Evolutionary conservation across 2,888 invertebrate species (phyloP), one percentile per base, ranked within the genome.

Genomic region (Diarsia mendica): DNA sequence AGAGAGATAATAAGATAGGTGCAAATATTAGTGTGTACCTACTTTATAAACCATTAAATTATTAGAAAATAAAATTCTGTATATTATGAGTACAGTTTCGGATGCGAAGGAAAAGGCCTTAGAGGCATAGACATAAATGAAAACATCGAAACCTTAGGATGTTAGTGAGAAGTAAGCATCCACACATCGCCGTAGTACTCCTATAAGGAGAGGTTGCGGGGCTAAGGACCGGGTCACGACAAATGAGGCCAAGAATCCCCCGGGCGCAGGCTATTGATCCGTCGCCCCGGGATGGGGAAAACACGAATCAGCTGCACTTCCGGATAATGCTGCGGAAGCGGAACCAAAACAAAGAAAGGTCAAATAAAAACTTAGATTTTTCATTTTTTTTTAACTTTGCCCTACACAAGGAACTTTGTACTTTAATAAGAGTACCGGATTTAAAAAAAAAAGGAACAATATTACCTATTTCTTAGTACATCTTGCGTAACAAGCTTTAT

Each of bases 191-290:
- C 76, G 63, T 72, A 72, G 76, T 78, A 80, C 75, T 68, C 71
- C 44, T 61, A 73, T 72, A 55, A 70, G 80, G 72, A 75, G 82
- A 86, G 85, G 87, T 88, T 85, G 83, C 74, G 88, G 79, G 89
- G 86, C 86, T 85, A 88, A 89, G 89, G 91, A 88, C 90, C 92
- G 90, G 94, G 93, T 91, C 91, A 90, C 88, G 85, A 77, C 80
- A 85, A 92, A 90, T 85, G 87, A 85, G 93, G 93, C 93, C 93
- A 94, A 93, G 93, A 92, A 92, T 92, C 87, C 87, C 79, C 85
- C 77, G 76, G 89, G 89, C 86, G 82, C 79, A 84, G 82, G 79
- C 73, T 89, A 89, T 89, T 89, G 88, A 89, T 90, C 85, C 75
- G 73, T 79, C 77, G 72, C 70, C 74, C 79, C 81, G 80, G 68